Percentiles rank a stretch among this genome's conserved stretches.
Conservation (phyloP, 2,888 invertebrate species). For the Barypeithes pellucidus region DNA sequence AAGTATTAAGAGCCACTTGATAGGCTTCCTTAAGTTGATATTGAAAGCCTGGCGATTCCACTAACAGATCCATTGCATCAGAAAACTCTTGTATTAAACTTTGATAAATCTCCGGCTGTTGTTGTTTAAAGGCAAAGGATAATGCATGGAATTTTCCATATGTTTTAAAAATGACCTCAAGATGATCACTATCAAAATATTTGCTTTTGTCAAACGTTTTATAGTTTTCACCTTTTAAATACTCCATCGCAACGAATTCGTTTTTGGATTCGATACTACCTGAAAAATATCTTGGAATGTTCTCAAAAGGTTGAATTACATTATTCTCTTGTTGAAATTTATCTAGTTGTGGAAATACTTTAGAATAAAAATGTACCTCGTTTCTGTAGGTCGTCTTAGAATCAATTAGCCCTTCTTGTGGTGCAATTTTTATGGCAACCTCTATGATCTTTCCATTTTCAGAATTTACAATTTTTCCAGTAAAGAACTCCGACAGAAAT, state of each 20-base stretch:
- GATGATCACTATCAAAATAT: constrained; percentile 37
- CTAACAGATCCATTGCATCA: neutral
- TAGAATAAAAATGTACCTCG: constrained; percentile 39
- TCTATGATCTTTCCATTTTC: constrained; percentile 21
- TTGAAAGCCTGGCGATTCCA: neutral
- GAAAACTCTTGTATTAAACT: neutral
- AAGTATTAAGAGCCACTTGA: neutral
- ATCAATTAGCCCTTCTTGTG: constrained; percentile 7
- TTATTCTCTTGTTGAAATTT: constrained; percentile 1
- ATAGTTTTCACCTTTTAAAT: constrained; percentile 29
- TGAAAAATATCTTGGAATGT: constrained; percentile 20
- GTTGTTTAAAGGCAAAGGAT: constrained; percentile 35
- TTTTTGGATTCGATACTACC: neutral
- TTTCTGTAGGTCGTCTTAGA: constrained; percentile 7
- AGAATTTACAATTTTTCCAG: constrained; percentile 32
- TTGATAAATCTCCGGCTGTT: constrained; percentile 28
- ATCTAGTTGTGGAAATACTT: constrained; percentile 27
- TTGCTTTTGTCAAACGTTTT: constrained; percentile 32
- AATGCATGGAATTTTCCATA: constrained; percentile 48
- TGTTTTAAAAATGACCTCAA: constrained; percentile 31
- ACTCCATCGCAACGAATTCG: constrained; percentile 32
- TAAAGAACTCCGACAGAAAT: constrained; percentile 36
- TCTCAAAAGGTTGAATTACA: constrained; percentile 29
- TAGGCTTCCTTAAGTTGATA: neutral
- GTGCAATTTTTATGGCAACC: constrained; percentile 37